These are phyloP conservation scores for Enteromius paludinosus DNA, from an alignment of 2,797 vertebrate genomes.

Conservation along the genomic window DNA sequence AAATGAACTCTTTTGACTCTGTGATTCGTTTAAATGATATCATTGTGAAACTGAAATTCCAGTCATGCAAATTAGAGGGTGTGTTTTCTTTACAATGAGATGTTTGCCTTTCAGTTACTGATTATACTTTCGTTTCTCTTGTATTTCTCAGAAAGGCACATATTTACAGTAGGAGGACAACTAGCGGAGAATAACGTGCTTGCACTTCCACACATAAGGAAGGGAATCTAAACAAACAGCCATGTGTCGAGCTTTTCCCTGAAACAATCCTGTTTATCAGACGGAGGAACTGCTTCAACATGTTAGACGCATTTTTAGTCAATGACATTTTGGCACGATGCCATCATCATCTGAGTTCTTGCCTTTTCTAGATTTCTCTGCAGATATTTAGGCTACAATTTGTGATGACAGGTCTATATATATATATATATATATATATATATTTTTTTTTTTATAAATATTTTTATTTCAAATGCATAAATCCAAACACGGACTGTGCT, in stretches of 20 bases:
- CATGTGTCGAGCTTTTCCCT: conserved; percentile 20
- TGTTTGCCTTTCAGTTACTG: not conserved
- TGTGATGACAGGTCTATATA: not conserved
- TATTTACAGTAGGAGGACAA: conserved; percentile 38
- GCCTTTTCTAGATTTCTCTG: not conserved
- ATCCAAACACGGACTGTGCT: too few relatives aligned
- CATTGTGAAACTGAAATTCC: conserved; percentile 58
- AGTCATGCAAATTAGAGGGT: conserved; percentile 3
- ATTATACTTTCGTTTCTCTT: conserved; percentile 53
- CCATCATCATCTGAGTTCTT: not conserved
- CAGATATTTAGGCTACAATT: not conserved
- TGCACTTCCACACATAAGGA: conserved; percentile 3
- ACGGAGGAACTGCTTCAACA: conserved; percentile 5
- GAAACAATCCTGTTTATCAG: not conserved
- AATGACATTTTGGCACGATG: not conserved
- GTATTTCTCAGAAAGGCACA: conserved; percentile 52
- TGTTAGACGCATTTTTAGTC: not conserved
- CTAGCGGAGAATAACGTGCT: conserved; percentile 1
- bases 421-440: too few relatives aligned
- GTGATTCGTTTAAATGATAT: conserved; percentile 43
- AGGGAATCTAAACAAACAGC: not conserved
- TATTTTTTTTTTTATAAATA: not conserved
- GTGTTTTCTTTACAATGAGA: conserved; percentile 16
- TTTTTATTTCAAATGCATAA: not conserved
- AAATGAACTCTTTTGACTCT: not conserved